These are phyloP conservation scores for Calcarius ornatus DNA, from an alignment of 2,113 vertebrate species.

Conservation along the genomic window DNA sequence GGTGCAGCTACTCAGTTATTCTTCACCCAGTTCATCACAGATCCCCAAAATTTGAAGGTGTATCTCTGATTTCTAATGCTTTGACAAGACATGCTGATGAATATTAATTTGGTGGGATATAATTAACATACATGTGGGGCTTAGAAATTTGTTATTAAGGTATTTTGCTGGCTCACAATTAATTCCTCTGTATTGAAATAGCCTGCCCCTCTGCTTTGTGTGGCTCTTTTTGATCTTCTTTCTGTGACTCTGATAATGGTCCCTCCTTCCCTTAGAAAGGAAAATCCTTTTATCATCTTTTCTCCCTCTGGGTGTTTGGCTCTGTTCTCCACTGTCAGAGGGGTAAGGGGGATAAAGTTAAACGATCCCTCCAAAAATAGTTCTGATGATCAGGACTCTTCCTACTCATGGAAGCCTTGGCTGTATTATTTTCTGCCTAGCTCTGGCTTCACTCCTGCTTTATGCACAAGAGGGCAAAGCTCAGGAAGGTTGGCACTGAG, in stretches of 20 bases:
- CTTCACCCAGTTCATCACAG: neutral
- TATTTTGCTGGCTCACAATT: neutral
- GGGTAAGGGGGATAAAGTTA: neutral
- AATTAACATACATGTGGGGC: neutral
- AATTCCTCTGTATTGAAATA: neutral
- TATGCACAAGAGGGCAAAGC: neutral
- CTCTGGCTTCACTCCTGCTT: neutral
- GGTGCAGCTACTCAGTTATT: neutral
- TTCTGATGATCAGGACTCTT: neutral
- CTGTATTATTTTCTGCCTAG: neutral
- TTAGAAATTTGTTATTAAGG: neutral
- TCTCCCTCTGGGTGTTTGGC: slow-evolving; percentile 27
- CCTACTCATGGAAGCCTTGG: neutral
- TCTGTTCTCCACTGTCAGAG: neutral
- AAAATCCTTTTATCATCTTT: slow-evolving; percentile 57
- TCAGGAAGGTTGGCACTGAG: neutral
- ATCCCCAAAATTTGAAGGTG: neutral
- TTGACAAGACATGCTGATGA: neutral
- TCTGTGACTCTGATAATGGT: neutral
- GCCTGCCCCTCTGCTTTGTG: neutral
- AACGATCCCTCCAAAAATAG: slow-evolving; percentile 35
- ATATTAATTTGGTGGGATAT: neutral
- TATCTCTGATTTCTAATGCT: neutral
- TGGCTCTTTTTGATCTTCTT: slow-evolving; percentile 42
- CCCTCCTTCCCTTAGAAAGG: neutral